A percentile compares a stretch with the other conserved stretches of the same genome.
These are phyloP conservation scores for Drosophila paucipuncta DNA, from an alignment of 2,888 invertebrate genomes.

Conservation along the genomic window DNA sequence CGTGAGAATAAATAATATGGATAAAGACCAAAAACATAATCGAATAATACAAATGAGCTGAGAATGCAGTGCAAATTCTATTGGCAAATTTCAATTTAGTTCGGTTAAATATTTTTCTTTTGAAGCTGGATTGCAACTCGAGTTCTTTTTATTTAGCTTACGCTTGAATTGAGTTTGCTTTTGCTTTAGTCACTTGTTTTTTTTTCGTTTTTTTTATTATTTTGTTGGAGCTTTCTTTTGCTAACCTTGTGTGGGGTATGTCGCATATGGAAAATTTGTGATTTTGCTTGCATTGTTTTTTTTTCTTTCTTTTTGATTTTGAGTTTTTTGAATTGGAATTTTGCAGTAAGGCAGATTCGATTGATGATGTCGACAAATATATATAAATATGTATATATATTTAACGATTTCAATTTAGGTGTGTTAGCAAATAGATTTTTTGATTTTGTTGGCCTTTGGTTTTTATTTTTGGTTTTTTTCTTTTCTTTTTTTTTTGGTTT, in stretches of 20 bases:
- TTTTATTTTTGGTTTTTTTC: not conserved
- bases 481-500: slow-evolving; percentile 2
- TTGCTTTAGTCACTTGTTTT: slow-evolving; percentile 21
- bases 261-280: slow-evolving; percentile 79
- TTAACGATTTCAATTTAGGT: slow-evolving; percentile 34
- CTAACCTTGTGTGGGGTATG: slow-evolving; percentile 77
- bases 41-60: slow-evolving; percentile 27
- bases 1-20: slow-evolving; percentile 24
- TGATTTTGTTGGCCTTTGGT: slow-evolving; percentile 31
- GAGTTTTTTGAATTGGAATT: slow-evolving; percentile 37
- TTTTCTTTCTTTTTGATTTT: not conserved
- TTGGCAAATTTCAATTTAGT: slow-evolving; percentile 56
- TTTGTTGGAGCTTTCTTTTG: slow-evolving; percentile 47
- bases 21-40: slow-evolving; percentile 1
- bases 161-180: slow-evolving; percentile 30
- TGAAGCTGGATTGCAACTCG: slow-evolving; percentile 19
- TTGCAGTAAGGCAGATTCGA: slow-evolving; percentile 50
- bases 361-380: slow-evolving; percentile 48
- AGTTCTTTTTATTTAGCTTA: slow-evolving; percentile 23
- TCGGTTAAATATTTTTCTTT: slow-evolving; percentile 18
- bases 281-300: slow-evolving; percentile 74
- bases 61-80: slow-evolving; percentile 72
- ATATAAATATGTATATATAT: slow-evolving; percentile 11
- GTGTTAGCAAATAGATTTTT: slow-evolving; percentile 26
- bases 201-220: slow-evolving; percentile 7